A percentile compares a stretch with the other conserved stretches of the same genome.
Evolutionary conservation across 2,888 invertebrate species (phyloP).

Genomic region (Zygaena filipendulae): DNA sequence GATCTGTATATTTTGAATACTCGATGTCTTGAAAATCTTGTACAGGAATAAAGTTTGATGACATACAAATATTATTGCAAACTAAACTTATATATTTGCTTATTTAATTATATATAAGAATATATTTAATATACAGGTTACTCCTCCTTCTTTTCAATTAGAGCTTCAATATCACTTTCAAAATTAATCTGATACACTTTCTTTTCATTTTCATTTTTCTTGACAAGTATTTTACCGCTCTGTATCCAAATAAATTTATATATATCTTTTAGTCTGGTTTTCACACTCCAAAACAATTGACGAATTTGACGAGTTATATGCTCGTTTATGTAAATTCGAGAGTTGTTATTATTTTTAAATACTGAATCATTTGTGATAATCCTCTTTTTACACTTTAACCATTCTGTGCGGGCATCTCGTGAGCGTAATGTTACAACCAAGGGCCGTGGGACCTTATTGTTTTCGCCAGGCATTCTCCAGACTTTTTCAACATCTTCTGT

Average conservation of each 20-base stretch:
- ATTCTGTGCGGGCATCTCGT: conserved; percentile 4
- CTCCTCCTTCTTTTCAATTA: no score
- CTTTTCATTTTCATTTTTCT: conserved; percentile 6
- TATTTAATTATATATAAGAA: no score
- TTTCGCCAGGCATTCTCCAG: conserved; percentile 6
- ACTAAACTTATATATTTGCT: no score
- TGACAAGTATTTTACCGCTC: conserved; percentile 8
- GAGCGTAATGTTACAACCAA: conserved; percentile 2
- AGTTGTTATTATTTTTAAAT: conserved; percentile 3
- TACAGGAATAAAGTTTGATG: no score
- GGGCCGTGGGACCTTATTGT: conserved; percentile 4
- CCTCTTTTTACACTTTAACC: conserved; percentile 6
- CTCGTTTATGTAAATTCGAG: no score
- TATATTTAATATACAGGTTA: no score
- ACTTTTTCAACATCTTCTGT: conserved; percentile 4
- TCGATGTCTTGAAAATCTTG: no score
- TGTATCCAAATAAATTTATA: conserved; percentile 13
- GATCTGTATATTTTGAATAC: no score
- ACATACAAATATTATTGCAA: no score
- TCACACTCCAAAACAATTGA: conserved; percentile 9
- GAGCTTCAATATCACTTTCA: conserved; percentile 9
- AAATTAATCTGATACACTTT: conserved; percentile 6
- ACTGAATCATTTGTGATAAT: conserved; percentile 3
- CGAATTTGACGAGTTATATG: conserved; percentile 5
- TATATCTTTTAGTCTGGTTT: conserved; percentile 6